Base-by-base conservation (phyloP, 2,888 invertebrate genomes). In the Agrotis segetum region DNA sequence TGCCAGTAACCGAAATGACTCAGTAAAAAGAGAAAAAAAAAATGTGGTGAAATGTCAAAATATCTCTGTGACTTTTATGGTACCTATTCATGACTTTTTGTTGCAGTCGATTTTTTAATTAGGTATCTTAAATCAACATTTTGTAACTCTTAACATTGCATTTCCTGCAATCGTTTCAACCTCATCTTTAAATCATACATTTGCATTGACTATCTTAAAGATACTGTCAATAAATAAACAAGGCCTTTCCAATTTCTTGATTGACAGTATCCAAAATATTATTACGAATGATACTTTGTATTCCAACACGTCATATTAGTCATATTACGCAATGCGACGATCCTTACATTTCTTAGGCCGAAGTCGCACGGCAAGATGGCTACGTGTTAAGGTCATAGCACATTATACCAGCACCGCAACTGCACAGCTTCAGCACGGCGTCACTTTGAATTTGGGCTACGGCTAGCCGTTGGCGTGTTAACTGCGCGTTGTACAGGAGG, bases 211-310 rank as follows among this genome's bases (percentile, higher is more conserved):
- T 29, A 52, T 56, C 55, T 44, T 47, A 24, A 14, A 61, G 50
- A 61, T 53, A 62, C 34, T 53, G 62, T 55, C 62, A 56, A 60
- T 59, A 0, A 24, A 68, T 24, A 63, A 46, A 49, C 44, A 73
- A 40, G 14, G 29, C 50, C 61, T 67, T 67, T 67, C 44, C 17
- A 66, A 53, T 55, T 40, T 14, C 7, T 67, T 55, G 49, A 76
- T 62, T 71, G 62, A 53, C 47, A 74, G n/a, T 24, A 34, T 21
- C 5, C 19, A 60, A 79, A 64, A 52, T 67, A 74, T 67, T 24
- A 24, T 52, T n/a, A 40, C 21, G 14, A 66, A 16, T 61, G n/a
- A 46, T 24, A 59, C 53, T 68, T 66, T 40, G 29, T n/a, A n/a
- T n/a, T n/a, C 19, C 13, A 52, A 53, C 17, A 40, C 11, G 40